Conservation (phyloP, 2,113 vertebrate genomes). For the Tapirus terrestris region DNA sequence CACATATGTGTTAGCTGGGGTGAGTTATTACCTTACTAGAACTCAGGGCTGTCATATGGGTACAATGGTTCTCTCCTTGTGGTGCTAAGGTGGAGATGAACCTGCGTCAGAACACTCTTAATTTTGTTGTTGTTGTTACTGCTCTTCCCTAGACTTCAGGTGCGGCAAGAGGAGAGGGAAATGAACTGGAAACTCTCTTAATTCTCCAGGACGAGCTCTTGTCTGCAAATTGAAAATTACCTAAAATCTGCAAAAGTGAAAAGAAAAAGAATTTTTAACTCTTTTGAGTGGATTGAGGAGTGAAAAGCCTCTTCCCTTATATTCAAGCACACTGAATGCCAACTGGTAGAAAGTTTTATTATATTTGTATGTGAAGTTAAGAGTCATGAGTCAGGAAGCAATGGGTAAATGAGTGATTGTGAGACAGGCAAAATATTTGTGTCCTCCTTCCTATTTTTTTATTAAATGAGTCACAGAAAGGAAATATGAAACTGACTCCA, state of each 20-base stretch:
- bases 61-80: not conserved
- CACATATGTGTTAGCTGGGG: not conserved
- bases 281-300: not conserved
- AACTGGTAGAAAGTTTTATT: slow-evolving; percentile 60
- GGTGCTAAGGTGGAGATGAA: not conserved
- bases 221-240: slow-evolving; percentile 31
- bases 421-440: slow-evolving; percentile 68
- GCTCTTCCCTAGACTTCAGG: not conserved
- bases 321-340: slow-evolving; percentile 31
- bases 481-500: slow-evolving; percentile 57
- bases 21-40: not conserved
- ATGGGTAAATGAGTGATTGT: slow-evolving; percentile 59
- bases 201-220: not conserved
- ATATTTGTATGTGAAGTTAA: slow-evolving; percentile 74
- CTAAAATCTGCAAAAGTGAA: not conserved
- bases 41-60: not conserved
- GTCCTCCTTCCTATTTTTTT: slow-evolving; percentile 49
- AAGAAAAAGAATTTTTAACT: not conserved
- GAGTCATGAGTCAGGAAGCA: slow-evolving; percentile 79
- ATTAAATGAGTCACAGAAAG: slow-evolving; percentile 79
- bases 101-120: not conserved
- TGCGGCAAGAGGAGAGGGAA: not conserved
- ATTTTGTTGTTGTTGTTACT: not conserved
- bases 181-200: not conserved
- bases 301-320: not conserved